Percentiles rank a stretch among this genome's conserved stretches.
Conservation (phyloP, 2,888 invertebrate species). For the Xestia ashworthii region DNA sequence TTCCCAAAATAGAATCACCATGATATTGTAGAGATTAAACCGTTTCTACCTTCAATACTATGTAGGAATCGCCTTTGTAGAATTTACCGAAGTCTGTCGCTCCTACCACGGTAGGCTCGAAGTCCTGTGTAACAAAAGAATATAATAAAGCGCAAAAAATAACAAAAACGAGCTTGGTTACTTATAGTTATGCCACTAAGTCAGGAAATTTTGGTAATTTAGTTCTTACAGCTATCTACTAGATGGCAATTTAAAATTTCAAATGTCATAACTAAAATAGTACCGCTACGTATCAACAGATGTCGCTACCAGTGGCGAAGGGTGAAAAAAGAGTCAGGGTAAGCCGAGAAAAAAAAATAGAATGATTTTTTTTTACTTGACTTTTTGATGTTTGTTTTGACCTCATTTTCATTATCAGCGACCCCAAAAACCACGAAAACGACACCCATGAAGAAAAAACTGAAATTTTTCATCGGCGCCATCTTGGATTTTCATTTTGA, state of each 20-base stretch:
- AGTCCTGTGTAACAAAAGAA: constrained; percentile 90
- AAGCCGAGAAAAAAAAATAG: too few relatives aligned
- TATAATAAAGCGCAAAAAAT: neutral
- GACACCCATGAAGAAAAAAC: too few relatives aligned
- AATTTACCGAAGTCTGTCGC: constrained; percentile 95
- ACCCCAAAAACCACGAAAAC: too few relatives aligned
- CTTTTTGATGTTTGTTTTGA: too few relatives aligned
- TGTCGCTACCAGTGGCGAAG: too few relatives aligned
- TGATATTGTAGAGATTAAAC: neutral
- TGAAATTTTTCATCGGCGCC: too few relatives aligned
- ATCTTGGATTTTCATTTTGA: too few relatives aligned
- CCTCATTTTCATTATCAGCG: too few relatives aligned
- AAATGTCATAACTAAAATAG: neutral
- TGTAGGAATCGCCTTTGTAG: constrained; percentile 96
- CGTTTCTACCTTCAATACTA: constrained; percentile 93
- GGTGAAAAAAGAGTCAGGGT: too few relatives aligned
- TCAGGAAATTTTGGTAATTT: neutral
- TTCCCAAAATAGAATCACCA: too few relatives aligned
- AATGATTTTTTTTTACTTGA: too few relatives aligned
- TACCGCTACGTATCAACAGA: constrained; percentile 45
- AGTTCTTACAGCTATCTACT: neutral
- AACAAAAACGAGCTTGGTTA: neutral
- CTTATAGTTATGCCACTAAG: too few relatives aligned
- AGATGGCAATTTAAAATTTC: neutral
- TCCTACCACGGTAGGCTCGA: constrained; percentile 94